A percentile compares a stretch with the other conserved stretches of the same genome.
phyloP scores from a whole-genome alignment of 1,140 invertebrate species.

The Trinorchestia longiramus region DNA sequence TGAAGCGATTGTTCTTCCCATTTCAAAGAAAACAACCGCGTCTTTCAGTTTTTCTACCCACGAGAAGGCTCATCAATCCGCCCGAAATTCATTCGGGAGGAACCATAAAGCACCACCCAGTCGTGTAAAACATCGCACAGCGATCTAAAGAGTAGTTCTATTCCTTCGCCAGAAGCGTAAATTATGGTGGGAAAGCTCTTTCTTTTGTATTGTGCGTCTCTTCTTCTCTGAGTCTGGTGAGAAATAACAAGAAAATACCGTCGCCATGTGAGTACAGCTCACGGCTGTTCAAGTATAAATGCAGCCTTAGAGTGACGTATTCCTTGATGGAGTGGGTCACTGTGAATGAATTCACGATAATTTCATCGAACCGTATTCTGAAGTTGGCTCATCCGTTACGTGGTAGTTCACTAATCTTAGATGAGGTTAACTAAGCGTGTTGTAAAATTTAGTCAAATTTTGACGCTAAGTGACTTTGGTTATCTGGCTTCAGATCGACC shows the following conservation, averaged over 20 bases:
- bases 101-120: conserved; percentile 43
- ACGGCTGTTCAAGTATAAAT: not conserved
- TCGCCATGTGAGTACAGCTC: not conserved
- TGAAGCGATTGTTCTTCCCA: conserved; percentile 25
- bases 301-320: not conserved
- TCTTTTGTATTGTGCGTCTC: conserved; percentile 21
- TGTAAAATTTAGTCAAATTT: not conserved
- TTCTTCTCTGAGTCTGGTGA: conserved; percentile 17
- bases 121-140: conserved; percentile 54
- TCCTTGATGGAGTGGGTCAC: not conserved
- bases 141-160: conserved; percentile 54
- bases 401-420: not conserved
- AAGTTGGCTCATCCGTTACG: not conserved
- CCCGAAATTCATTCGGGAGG: conserved; percentile 46
- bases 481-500: not conserved
- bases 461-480: conserved; percentile 36
- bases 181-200: conserved; percentile 52
- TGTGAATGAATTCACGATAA: not conserved
- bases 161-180: conserved; percentile 49
- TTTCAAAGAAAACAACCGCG: conserved; percentile 1
- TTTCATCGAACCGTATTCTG: not conserved
- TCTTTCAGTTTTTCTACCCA: conserved; percentile 2
- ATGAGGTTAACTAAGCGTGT: not conserved
- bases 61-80: conserved; percentile 26
- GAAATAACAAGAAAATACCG: conserved; percentile 45